Evolutionary conservation across 64 coral and sea anemone species (phyloP).

Genomic region (Dendronephthya gigantea): DNA sequence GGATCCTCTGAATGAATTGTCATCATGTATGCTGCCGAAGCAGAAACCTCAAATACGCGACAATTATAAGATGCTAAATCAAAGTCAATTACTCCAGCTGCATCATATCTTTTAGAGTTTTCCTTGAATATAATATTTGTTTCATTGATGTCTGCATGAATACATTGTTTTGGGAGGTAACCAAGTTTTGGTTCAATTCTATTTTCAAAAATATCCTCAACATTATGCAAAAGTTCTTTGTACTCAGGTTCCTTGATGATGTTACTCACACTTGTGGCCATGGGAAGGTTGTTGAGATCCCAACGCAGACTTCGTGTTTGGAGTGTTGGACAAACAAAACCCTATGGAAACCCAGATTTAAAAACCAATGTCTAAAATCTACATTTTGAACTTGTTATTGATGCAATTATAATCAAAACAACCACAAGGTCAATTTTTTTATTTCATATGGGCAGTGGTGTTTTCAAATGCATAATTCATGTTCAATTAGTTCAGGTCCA

Average conservation of each 20-base stretch:
- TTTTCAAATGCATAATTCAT: too few species aligned
- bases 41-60: not conserved
- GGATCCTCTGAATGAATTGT: not conserved
- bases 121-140: not conserved
- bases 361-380: too few species aligned
- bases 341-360: not conserved
- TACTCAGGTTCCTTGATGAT: not conserved
- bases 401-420: too few species aligned
- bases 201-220: not conserved
- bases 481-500: too few species aligned
- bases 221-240: not conserved
- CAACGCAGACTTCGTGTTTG: not conserved
- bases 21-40: not conserved
- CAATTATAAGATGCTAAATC: not conserved
- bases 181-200: not conserved
- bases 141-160: slow-evolving; percentile 13
- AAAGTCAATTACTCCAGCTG: not conserved
- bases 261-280: not conserved
- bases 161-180: slow-evolving; percentile 7
- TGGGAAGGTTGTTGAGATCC: not conserved
- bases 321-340: not conserved
- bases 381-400: too few species aligned
- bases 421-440: too few species aligned
- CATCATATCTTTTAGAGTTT: not conserved
- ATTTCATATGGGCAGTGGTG: too few species aligned